Conservation (phyloP, 53 echinoderm and acorn worm genomes). For the Hippasteria phrygiana region DNA sequence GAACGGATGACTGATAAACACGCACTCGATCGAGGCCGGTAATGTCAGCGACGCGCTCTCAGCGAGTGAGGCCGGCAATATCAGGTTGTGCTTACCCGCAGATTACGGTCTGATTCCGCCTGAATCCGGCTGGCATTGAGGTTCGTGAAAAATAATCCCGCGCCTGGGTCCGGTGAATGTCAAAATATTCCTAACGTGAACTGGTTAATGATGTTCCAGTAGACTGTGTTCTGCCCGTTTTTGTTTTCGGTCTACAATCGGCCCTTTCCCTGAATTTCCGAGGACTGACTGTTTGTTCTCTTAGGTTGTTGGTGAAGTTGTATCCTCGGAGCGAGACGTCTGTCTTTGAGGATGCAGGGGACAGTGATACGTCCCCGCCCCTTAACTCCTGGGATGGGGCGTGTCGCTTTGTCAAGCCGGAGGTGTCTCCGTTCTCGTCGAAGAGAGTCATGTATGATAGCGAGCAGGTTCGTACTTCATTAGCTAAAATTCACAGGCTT, state of each 20-base stretch:
- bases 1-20: too few species aligned
- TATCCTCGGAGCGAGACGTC: constrained; percentile 73
- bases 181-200: too few species aligned
- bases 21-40: too few species aligned
- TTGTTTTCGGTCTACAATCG: not conserved
- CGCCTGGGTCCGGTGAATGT: too few species aligned
- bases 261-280: not conserved
- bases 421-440: constrained; percentile 88
- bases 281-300: not conserved
- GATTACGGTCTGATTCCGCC: too few species aligned
- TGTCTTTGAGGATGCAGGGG: constrained; percentile 78
- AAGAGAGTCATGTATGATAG: constrained; percentile 95
- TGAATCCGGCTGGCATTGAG: too few species aligned
- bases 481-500: not conserved
- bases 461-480: constrained; percentile 83
- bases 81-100: too few species aligned
- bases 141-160: too few species aligned
- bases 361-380: constrained; percentile 44
- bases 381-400: constrained; percentile 72
- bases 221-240: too few species aligned
- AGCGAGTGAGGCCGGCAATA: too few species aligned
- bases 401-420: constrained; percentile 67
- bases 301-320: constrained; percentile 76
- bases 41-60: too few species aligned
- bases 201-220: too few species aligned